Conservation (phyloP, 1,140 invertebrate genomes). For the Capitella teleta region DNA sequence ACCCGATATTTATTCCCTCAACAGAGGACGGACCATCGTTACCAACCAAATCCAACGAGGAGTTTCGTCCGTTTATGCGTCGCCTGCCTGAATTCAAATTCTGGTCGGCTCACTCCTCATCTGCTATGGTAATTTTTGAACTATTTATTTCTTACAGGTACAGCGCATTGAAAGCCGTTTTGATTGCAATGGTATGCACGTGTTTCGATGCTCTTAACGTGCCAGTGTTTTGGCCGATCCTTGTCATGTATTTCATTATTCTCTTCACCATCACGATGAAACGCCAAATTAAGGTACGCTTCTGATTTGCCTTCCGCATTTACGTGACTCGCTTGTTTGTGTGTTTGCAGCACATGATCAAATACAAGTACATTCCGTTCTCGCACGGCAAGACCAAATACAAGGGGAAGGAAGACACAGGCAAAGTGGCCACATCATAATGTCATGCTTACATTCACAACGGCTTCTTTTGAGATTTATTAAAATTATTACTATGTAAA, state of each 20-base stretch:
- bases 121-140: not conserved
- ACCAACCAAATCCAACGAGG: constrained; percentile 87
- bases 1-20: constrained; percentile 13
- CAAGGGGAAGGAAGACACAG: constrained; percentile 43
- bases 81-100: constrained; percentile 99
- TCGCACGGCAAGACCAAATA: constrained; percentile 92
- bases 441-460: too few relatives aligned
- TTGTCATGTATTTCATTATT: constrained; percentile 98
- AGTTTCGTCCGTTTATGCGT: constrained; percentile 96
- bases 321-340: constrained; percentile 11
- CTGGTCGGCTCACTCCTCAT: constrained; percentile 53
- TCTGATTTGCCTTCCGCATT: not conserved
- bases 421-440: constrained; percentile 14
- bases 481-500: too few relatives aligned
- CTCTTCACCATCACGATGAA: constrained; percentile 99
- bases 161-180: constrained; percentile 88
- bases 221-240: constrained; percentile 99
- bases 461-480: too few relatives aligned
- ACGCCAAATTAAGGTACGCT: constrained; percentile 66
- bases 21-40: constrained; percentile 68
- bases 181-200: constrained; percentile 82
- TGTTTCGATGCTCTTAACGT: constrained; percentile 98
- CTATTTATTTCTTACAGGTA: constrained; percentile 46
- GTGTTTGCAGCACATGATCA: constrained; percentile 92
- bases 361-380: constrained; percentile 96